Evolutionary conservation across 2,797 vertebrate genomes (phyloP).

Genomic region (Eleutherodactylus coqui): DNA sequence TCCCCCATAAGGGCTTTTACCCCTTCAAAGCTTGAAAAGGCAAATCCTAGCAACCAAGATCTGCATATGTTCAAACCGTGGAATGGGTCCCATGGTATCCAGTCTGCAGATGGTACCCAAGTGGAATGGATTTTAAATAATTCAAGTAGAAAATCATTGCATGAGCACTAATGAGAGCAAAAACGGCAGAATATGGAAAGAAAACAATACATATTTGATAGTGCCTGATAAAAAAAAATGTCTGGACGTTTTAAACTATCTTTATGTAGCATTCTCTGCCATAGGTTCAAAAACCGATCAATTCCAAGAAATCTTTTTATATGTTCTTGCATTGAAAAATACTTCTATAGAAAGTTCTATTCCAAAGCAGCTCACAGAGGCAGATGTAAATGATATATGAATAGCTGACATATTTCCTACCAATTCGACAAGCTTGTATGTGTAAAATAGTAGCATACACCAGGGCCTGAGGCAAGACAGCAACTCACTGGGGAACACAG

Average conservation of each 20-base stretch:
- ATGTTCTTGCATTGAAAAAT: neutral
- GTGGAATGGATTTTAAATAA: constrained; percentile 23
- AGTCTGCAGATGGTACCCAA: constrained; percentile 16
- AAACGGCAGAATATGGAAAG: neutral
- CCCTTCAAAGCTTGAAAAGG: constrained; percentile 11
- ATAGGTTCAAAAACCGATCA: neutral
- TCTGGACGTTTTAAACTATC: neutral
- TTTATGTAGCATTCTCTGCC: neutral
- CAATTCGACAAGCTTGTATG: neutral
- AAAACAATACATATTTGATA: constrained; percentile 15
- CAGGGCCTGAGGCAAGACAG: constrained; percentile 15
- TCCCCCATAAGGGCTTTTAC: constrained; percentile 1
- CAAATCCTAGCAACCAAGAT: neutral
- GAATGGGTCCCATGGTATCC: constrained; percentile 13
- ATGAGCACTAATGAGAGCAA: constrained; percentile 5
- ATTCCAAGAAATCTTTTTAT: neutral
- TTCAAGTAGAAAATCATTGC: constrained; percentile 24
- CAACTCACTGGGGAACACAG: constrained; percentile 17
- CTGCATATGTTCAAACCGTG: constrained; percentile 4
- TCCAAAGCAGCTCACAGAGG: neutral
- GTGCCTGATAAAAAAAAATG: neutral
- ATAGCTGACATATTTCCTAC: neutral
- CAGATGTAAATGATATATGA: constrained; percentile 1
- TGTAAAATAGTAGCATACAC: constrained; percentile 16
- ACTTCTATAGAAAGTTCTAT: neutral